Evolutionary conservation across 2,888 invertebrate genomes (phyloP).

Genomic region (Thelaira solivaga): DNA sequence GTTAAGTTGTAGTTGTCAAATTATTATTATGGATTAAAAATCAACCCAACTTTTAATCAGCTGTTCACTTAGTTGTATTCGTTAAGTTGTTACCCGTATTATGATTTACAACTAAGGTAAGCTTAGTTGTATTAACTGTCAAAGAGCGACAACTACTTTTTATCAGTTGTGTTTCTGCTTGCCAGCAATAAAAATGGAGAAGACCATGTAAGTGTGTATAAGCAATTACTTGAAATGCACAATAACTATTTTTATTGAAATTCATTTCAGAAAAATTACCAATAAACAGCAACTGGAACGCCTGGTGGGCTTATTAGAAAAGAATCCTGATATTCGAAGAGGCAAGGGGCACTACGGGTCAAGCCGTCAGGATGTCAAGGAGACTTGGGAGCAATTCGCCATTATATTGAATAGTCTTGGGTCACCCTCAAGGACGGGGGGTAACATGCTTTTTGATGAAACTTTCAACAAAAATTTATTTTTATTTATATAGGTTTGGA

Average conservation of each 20-base stretch:
- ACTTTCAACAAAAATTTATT: background rate
- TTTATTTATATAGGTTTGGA: background rate
- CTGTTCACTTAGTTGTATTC: too few relatives aligned
- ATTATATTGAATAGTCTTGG: background rate
- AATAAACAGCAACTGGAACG: too few relatives aligned
- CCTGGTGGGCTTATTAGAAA: too few relatives aligned
- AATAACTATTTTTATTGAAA: background rate
- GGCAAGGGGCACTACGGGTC: background rate
- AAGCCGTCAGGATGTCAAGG: background rate
- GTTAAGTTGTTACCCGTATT: too few relatives aligned
- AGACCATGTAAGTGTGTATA: too few relatives aligned
- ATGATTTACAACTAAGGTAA: too few relatives aligned
- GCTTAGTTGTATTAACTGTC: background rate
- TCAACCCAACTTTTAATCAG: too few relatives aligned
- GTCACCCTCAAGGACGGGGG: background rate
- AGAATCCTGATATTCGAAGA: too few relatives aligned
- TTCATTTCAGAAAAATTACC: background rate
- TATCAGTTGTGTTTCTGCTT: too few relatives aligned
- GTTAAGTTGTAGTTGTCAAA: too few relatives aligned
- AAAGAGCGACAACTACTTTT: background rate
- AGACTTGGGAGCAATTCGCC: background rate
- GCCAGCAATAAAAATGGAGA: too few relatives aligned
- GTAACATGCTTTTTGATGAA: background rate
- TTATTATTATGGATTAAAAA: too few relatives aligned
- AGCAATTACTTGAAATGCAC: background rate